phyloP scores from a whole-genome alignment of 2,888 invertebrate species.

The Microchrysa polita region DNA sequence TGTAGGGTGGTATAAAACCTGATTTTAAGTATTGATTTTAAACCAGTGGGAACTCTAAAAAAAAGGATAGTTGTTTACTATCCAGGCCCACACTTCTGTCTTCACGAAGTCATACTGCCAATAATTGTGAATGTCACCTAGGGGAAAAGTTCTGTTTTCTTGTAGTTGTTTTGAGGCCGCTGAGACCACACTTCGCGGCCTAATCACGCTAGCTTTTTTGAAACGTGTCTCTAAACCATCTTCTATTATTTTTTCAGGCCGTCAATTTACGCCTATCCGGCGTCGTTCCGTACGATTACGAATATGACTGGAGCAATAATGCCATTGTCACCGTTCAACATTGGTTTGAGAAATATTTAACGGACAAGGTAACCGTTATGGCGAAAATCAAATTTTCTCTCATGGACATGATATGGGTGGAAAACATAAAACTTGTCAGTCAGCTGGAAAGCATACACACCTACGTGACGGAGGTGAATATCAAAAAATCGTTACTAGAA shows the following conservation, averaged over 20 bases:
- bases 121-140: too few species aligned
- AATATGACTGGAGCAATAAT: slow-evolving; percentile 67
- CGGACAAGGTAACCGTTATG: slow-evolving; percentile 56
- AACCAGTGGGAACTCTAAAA: too few species aligned
- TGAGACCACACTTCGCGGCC: too few species aligned
- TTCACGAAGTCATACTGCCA: too few species aligned
- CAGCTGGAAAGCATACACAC: slow-evolving; percentile 51
- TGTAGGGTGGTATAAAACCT: too few species aligned
- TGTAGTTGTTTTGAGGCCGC: too few species aligned
- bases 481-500: slow-evolving; percentile 46
- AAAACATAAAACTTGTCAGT: slow-evolving; percentile 56
- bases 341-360: slow-evolving; percentile 59
- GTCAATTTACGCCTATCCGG: slow-evolving; percentile 67
- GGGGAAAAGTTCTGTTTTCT: slow-evolving; percentile 6
- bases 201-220: not conserved
- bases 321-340: slow-evolving; percentile 61
- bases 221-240: too few species aligned
- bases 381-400: slow-evolving; percentile 56
- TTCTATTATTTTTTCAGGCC: slow-evolving; percentile 50
- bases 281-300: slow-evolving; percentile 68
- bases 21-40: too few species aligned
- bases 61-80: too few species aligned
- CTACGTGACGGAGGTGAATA: slow-evolving; percentile 42
- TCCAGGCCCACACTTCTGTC: too few species aligned
- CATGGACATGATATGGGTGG: slow-evolving; percentile 57